A percentile compares a stretch with the other conserved stretches of the same genome.
phyloP scores from a whole-genome alignment of 2,888 invertebrate species.

The Aricia artaxerxes region DNA sequence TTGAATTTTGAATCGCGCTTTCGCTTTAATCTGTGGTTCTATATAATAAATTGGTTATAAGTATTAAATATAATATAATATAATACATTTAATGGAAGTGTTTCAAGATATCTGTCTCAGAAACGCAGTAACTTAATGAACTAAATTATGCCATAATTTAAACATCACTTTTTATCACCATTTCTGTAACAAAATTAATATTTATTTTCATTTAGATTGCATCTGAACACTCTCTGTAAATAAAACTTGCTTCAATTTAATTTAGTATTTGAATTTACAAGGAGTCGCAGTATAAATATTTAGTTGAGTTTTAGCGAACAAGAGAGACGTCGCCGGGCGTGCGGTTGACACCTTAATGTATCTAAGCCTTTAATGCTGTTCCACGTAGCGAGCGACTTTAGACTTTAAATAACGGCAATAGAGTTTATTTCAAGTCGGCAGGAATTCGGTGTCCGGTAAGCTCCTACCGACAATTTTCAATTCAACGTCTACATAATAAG shows the following conservation, averaged over 20 bases:
- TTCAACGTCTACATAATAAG: not conserved
- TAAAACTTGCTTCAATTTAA: constrained; percentile 3
- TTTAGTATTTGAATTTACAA: not conserved
- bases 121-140: not conserved
- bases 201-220: not conserved
- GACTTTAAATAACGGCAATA: not conserved
- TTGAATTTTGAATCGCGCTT: not conserved
- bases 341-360: constrained; percentile 27
- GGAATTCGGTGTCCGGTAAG: not conserved
- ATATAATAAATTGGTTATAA: no score
- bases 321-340: not conserved
- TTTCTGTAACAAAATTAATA: not conserved
- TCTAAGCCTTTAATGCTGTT: constrained; percentile 17
- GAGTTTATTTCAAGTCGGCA: not conserved
- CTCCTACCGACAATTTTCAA: not conserved
- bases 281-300: not conserved
- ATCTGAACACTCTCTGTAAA: not conserved
- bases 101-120: not conserved
- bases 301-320: constrained; percentile 6
- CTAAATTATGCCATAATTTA: not conserved
- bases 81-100: not conserved
- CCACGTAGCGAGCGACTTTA: no score
- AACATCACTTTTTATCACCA: not conserved
- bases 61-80: no score
- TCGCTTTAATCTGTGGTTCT: not conserved